These are phyloP conservation scores for Lynx canadensis DNA, from an alignment of 2,113 vertebrate genomes.

Conservation along the genomic window DNA sequence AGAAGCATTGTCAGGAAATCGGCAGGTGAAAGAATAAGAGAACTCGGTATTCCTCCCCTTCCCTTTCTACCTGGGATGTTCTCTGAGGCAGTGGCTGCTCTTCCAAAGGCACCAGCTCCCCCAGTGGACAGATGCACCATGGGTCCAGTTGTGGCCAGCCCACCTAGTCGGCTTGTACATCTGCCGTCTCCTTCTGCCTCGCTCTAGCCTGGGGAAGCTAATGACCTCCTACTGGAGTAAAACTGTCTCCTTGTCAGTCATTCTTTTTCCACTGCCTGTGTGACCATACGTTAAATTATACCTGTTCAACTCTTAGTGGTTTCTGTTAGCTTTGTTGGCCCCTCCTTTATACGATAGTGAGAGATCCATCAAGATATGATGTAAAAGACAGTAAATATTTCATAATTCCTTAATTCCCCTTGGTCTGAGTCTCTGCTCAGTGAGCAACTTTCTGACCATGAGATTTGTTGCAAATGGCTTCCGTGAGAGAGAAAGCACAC, in stretches of 20 bases:
- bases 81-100: too few species aligned
- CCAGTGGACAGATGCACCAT: too few species aligned
- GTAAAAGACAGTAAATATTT: background rate
- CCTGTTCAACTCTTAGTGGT: background rate
- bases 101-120: too few species aligned
- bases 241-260: background rate
- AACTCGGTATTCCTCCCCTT: background rate
- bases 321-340: background rate
- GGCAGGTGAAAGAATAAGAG: background rate
- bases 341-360: background rate
- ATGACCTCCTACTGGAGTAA: background rate
- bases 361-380: background rate
- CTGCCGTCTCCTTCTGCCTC: background rate
- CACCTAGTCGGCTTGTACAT: background rate
- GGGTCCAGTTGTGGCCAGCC: background rate
- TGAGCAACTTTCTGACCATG: background rate
- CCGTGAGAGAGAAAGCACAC: background rate
- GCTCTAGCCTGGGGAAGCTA: background rate
- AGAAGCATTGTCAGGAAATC: background rate
- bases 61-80: background rate
- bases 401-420: background rate
- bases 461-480: background rate
- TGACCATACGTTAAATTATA: background rate
- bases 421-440: background rate
- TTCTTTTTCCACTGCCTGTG: background rate